A percentile compares a stretch with the other conserved stretches of the same genome.
These are phyloP conservation scores for Gymnocypris eckloni DNA, from an alignment of 2,797 vertebrate species.

Conservation along the genomic window DNA sequence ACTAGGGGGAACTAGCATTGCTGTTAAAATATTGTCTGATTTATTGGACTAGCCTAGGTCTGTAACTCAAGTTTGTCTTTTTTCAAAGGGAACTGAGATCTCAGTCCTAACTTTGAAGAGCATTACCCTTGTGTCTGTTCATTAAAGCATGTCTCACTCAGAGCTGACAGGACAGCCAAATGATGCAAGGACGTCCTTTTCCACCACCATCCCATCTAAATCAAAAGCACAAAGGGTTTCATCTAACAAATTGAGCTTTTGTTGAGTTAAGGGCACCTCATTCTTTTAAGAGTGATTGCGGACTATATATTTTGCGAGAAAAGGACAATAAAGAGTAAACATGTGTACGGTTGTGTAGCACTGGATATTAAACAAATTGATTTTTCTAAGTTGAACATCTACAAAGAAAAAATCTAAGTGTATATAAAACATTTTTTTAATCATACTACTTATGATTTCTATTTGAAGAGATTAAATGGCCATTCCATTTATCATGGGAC, in stretches of 20 bases:
- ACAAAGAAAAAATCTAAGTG: too few species aligned
- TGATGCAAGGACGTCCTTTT: conserved; percentile 38
- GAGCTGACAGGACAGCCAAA: conserved; percentile 23
- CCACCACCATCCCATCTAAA: conserved; percentile 57
- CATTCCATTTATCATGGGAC: not conserved
- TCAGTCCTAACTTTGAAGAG: conserved; percentile 38
- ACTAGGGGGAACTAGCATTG: not conserved
- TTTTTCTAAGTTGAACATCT: not conserved
- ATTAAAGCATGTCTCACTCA: conserved; percentile 46
- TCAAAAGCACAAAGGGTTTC: conserved; percentile 58
- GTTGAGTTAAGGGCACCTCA: conserved; percentile 34
- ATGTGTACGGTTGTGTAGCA: not conserved
- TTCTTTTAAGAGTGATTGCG: conserved; percentile 22
- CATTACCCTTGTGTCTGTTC: conserved; percentile 30
- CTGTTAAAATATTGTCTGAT: not conserved
- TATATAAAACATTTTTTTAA: not conserved
- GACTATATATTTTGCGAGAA: conserved; percentile 8
- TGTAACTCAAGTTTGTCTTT: not conserved
- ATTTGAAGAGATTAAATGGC: not conserved
- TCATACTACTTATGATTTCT: not conserved
- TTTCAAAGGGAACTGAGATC: conserved; percentile 16
- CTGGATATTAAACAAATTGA: not conserved
- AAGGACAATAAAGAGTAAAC: not conserved
- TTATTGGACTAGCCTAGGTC: not conserved
- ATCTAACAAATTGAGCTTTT: conserved; percentile 58